Base-by-base conservation (phyloP, 2,888 invertebrate genomes). In the Hirtodrosophila alboralis region DNA sequence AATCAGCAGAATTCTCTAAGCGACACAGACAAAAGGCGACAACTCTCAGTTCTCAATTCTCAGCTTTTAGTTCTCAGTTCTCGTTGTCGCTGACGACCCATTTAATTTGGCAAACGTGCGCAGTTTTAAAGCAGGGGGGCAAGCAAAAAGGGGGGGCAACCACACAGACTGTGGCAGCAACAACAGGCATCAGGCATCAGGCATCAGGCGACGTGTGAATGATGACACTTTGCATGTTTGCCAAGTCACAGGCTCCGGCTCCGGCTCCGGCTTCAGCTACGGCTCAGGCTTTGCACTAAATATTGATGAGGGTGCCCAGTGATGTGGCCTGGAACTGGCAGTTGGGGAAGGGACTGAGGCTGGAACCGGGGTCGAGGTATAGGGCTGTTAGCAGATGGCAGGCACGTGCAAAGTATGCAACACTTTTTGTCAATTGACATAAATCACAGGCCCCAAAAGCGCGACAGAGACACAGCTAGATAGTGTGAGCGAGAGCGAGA, bases 181-280 rank as follows among this genome's bases (percentile, higher is more conserved):
- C 36, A 48, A 31, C 23, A 36, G 12, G 18, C 37, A n/a, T 28
- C 56, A n/a, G 47, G 26, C 47, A 26, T 26, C 40, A 51, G 12
- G 36, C 69, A 57, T 52, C 60, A 53, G 62, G 63, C 78, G 81
- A 85, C 78, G 84, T 86, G 86, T 84, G 81, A 86, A 85, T 84
- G 86, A 86, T 86, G 86, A 81, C 85, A 86, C 86, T 86, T 83
- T 84, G 84, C 84, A 81, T 83, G 84, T 84, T 83, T 84, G 84
- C 78, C 81, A 74, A 84, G 81, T 81, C 78, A 75, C 69, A 78
- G 40, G 18, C 18, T 18, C 18, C 18, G 5, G 2, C 18, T 2
- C 5, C 18, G 18, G 3, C 18, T 18, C 18, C 4, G 4, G 4
- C 23, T 6, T 2, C 23, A 3, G 30, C 30, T 54, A 41, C 31